phyloP scores from a whole-genome alignment of 2,797 vertebrate species.

The Clarias laeviceps region DNA sequence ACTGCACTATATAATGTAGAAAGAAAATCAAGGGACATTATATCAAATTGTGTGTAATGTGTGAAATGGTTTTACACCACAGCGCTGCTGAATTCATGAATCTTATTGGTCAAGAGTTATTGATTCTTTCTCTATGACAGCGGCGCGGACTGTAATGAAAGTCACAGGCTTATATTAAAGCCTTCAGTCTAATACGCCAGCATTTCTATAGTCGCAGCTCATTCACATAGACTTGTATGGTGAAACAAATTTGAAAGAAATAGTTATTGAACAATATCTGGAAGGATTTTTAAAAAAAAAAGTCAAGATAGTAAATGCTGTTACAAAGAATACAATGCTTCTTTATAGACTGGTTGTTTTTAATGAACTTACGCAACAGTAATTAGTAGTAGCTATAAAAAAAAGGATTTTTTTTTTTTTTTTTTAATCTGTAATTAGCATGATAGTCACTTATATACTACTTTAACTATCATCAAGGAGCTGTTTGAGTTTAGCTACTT shows the following conservation, averaged over 20 bases:
- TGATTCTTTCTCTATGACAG: constrained; percentile 17
- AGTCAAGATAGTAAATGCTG: background rate
- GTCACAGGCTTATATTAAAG: constrained; percentile 7
- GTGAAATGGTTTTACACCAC: background rate
- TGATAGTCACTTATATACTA: background rate
- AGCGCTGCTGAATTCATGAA: background rate
- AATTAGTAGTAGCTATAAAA: background rate
- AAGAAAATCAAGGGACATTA: background rate
- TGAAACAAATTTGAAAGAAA: background rate
- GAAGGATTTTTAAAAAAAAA: no score
- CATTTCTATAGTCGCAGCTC: background rate
- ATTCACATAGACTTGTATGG: background rate
- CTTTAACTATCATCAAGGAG: background rate
- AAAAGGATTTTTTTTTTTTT: background rate
- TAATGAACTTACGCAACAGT: background rate
- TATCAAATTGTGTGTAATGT: constrained; percentile 23
- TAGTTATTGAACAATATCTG: background rate
- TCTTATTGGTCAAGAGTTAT: constrained; percentile 10
- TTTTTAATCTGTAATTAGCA: background rate
- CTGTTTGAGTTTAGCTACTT: background rate
- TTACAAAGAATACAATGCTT: background rate
- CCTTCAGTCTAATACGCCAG: background rate
- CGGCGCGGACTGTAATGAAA: background rate
- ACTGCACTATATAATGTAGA: background rate
- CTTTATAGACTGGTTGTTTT: background rate